Conservation (phyloP, 2,888 invertebrate genomes). For the Drosophila melanocephala region DNA sequence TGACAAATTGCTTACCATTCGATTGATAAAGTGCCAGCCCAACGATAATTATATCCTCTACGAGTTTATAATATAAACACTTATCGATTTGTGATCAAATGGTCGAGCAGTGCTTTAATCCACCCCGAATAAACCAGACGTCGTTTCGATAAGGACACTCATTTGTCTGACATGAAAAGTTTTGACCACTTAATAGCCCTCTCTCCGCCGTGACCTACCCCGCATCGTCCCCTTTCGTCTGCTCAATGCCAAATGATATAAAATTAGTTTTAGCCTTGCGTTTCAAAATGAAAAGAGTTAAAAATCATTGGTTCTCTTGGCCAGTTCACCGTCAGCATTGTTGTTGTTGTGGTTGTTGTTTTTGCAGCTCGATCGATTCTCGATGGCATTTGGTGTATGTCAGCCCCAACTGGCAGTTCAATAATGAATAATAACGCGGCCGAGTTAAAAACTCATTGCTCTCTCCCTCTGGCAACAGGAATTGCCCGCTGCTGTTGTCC, state of each 20-base stretch:
- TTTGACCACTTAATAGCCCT: constrained; percentile 41
- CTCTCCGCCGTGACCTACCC: background rate
- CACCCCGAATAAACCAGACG: constrained; percentile 18
- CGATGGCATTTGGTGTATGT: constrained; percentile 72
- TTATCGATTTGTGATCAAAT: constrained; percentile 59
- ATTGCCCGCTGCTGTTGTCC: constrained; percentile 17
- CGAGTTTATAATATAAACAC: constrained; percentile 49
- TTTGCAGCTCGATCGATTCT: constrained; percentile 21
- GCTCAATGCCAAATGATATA: constrained; percentile 73
- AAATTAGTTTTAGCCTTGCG: constrained; percentile 77
- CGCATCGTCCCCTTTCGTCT: background rate
- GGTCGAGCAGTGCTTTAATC: constrained; percentile 26
- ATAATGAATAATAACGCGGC: constrained; percentile 79
- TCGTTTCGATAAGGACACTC: constrained; percentile 52
- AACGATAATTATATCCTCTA: constrained; percentile 9
- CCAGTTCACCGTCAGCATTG: constrained; percentile 22
- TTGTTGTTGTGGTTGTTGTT: constrained; percentile 5
- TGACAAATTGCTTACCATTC: constrained; percentile 57
- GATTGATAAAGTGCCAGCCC: constrained; percentile 45
- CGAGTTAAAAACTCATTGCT: constrained; percentile 67
- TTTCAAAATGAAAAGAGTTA: constrained; percentile 61
- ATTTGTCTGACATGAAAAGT: constrained; percentile 47
- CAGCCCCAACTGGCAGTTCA: constrained; percentile 77
- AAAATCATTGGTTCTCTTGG: constrained; percentile 42
- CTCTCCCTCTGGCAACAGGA: constrained; percentile 13